Evolutionary conservation across 2,113 vertebrate species (phyloP), one percentile per base, ranked within the genome.

Genomic region (Murina feae): DNA sequence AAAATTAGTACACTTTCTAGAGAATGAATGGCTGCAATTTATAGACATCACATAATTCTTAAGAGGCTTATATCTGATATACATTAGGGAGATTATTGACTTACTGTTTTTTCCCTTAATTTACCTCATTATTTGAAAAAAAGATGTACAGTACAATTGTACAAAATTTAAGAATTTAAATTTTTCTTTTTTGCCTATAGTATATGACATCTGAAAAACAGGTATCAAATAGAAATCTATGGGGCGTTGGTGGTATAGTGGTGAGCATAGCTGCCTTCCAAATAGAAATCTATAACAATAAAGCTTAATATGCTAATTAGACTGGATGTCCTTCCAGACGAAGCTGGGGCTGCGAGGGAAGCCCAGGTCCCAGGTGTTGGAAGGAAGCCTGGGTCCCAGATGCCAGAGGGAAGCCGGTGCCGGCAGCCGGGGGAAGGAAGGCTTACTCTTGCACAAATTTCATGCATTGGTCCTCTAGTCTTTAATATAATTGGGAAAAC

Each of bases 241-340:
- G 0, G 1, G 0, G 98, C 98, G 97, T 98, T 98, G 98, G 98
- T 98, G 98, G 98, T 98, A 98, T 98, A 98, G 98, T 98, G 98
- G 98, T 98, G 94, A 98, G 98, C 98, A 98, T 98, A 98, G 98
- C 98, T 98, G 98, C 98, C 98, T 98, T 98, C 98, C 96, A 97
- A 98, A n/a, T n/a, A n/a, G n/a, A n/a, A n/a, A n/a, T n/a, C n/a
- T n/a, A n/a, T n/a, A n/a, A n/a, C n/a, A n/a, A n/a, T n/a, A n/a
- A n/a, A n/a, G n/a, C n/a, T n/a, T n/a, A n/a, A n/a, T n/a, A n/a
- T n/a, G n/a, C n/a, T n/a, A n/a, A n/a, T n/a, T n/a, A n/a, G n/a
- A n/a, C n/a, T n/a, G n/a, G n/a, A n/a, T n/a, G n/a, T n/a, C n/a
- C n/a, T n/a, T n/a, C n/a, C n/a, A n/a, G n/a, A n/a, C n/a, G n/a